phyloP scores from a whole-genome alignment of 1,140 invertebrate genomes.

The Drosophila baimaii region DNA sequence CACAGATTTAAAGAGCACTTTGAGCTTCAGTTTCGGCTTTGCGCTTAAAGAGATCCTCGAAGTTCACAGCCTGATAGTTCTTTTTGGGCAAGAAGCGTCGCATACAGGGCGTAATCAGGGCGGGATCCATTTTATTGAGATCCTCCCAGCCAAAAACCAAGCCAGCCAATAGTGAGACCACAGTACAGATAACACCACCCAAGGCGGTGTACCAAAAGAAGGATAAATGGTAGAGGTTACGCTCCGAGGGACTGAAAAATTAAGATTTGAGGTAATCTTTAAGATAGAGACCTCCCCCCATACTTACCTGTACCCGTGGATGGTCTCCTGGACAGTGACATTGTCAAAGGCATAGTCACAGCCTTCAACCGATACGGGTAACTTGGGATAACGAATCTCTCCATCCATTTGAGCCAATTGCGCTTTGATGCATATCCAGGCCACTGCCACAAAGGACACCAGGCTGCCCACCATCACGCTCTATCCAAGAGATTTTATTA shows the following conservation, averaged over 20 bases:
- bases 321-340: slow-evolving; percentile 53
- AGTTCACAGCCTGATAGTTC: slow-evolving; percentile 47
- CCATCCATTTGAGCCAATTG: slow-evolving; percentile 89
- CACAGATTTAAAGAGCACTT: slow-evolving; percentile 8
- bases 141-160: slow-evolving; percentile 64
- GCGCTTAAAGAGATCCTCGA: slow-evolving; percentile 58
- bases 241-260: slow-evolving; percentile 57
- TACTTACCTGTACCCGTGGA: slow-evolving; percentile 67
- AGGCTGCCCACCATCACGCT: slow-evolving; percentile 65
- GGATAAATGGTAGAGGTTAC: slow-evolving; percentile 70
- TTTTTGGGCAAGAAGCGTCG: slow-evolving; percentile 68
- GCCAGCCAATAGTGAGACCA: slow-evolving; percentile 46
- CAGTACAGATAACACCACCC: slow-evolving; percentile 57
- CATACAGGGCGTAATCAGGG: slow-evolving; percentile 69
- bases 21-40: slow-evolving; percentile 15
- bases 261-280: not conserved
- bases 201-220: slow-evolving; percentile 73
- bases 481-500: slow-evolving; percentile 22
- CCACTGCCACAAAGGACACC: slow-evolving; percentile 59
- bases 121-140: slow-evolving; percentile 64
- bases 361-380: slow-evolving; percentile 87
- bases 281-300: not conserved
- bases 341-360: slow-evolving; percentile 85
- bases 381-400: slow-evolving; percentile 86
- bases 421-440: slow-evolving; percentile 84